These are phyloP conservation scores for Hydrozoanthus tunicans DNA, from an alignment of 64 coral and sea anemone species.

Conservation along the genomic window DNA sequence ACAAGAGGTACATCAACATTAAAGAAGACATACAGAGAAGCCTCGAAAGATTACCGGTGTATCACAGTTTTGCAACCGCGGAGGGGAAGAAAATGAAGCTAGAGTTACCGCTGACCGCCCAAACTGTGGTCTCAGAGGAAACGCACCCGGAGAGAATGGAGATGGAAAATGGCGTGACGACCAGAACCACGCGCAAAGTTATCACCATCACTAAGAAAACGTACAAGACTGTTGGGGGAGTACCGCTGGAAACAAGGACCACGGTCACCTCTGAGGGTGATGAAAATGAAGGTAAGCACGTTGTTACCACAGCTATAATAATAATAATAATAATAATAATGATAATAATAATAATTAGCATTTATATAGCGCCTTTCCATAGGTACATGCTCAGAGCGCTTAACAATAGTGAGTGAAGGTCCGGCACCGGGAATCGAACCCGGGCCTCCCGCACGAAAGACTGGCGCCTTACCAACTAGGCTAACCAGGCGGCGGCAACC, in stretches of 20 bases:
- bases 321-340: no score
- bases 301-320: no score
- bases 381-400: no score
- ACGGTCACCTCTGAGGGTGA: conserved; percentile 66
- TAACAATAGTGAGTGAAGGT: no score
- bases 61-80: conserved; percentile 69
- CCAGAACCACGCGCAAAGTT: conserved; percentile 68
- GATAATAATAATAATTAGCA: no score
- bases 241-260: conserved; percentile 81
- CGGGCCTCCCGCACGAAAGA: no score
- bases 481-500: no score
- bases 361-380: no score
- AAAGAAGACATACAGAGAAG: conserved; percentile 65
- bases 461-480: no score
- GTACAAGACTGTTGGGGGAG: conserved; percentile 66
- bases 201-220: conserved; percentile 91
- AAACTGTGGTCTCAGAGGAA: conserved; percentile 63
- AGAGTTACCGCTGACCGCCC: conserved; percentile 65
- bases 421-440: no score
- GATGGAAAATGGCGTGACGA: conserved; percentile 38
- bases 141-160: conserved; percentile 66
- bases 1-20: conserved; percentile 75
- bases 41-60: conserved; percentile 56
- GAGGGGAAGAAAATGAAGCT: conserved; percentile 84
- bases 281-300: background rate